Evolutionary conservation across 1,140 invertebrate species (phyloP).

Genomic region (Oncopeltus fasciatus): DNA sequence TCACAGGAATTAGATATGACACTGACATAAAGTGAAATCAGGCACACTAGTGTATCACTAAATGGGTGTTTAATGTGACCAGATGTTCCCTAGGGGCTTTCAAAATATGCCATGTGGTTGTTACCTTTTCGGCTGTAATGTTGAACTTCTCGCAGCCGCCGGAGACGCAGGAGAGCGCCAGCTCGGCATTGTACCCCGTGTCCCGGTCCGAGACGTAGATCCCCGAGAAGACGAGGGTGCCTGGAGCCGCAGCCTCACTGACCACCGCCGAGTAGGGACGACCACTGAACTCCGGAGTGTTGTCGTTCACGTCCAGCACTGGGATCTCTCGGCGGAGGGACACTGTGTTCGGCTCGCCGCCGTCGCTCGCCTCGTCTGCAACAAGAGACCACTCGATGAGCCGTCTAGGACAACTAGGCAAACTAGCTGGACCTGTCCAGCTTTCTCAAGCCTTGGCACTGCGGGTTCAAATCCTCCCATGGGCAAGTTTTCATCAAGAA

Average conservation of each 20-base stretch:
- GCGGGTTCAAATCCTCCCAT: too few relatives aligned
- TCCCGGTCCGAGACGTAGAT: constrained; percentile 66
- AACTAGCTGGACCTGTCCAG: too few relatives aligned
- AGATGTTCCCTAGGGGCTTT: too few relatives aligned
- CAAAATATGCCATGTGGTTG: too few relatives aligned
- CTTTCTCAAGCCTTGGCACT: too few relatives aligned
- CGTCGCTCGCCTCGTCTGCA: constrained; percentile 51
- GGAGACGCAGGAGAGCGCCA: constrained; percentile 47
- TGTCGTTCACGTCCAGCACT: constrained; percentile 66
- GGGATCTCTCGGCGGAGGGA: constrained; percentile 60
- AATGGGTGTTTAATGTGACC: too few relatives aligned
- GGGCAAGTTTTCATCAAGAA: too few relatives aligned
- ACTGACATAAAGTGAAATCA: too few relatives aligned
- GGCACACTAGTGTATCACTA: too few relatives aligned
- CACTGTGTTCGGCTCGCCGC: constrained; percentile 59
- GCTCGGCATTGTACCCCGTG: constrained; percentile 55
- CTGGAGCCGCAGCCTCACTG: constrained; percentile 49
- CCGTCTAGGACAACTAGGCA: too few relatives aligned
- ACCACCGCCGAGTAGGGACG: constrained; percentile 56
- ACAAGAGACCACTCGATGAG: too few relatives aligned
- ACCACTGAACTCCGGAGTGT: constrained; percentile 51
- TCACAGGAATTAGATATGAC: too few relatives aligned
- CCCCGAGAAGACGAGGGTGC: constrained; percentile 40
- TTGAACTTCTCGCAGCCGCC: constrained; percentile 53
- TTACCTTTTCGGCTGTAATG: constrained; percentile 45